Conservation (phyloP, 2,113 vertebrate species). For the Pungitius pungitius region DNA sequence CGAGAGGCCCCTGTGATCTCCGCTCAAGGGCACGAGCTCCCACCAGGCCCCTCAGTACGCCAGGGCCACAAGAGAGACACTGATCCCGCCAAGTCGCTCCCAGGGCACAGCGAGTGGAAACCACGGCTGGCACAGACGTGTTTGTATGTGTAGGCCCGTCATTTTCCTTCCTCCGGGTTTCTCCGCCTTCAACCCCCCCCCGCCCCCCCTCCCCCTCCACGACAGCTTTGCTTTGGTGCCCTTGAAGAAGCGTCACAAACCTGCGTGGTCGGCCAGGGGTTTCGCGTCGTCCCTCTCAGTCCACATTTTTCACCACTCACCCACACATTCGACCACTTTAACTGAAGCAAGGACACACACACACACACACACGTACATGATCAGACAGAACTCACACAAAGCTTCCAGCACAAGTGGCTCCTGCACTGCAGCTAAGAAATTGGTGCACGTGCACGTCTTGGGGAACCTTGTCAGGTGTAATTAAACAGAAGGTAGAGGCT, state of each 20-base stretch:
- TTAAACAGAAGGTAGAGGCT: conserved; percentile 23
- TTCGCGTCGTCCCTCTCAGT: conserved; percentile 17
- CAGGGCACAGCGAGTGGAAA: conserved; percentile 53
- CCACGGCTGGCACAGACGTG: conserved; percentile 19
- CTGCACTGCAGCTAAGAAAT: conserved; percentile 27
- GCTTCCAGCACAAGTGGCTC: conserved; percentile 39
- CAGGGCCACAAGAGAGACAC: conserved; percentile 72
- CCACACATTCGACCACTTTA: conserved; percentile 53
- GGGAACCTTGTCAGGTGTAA: conserved; percentile 26
- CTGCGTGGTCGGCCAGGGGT: conserved; percentile 28
- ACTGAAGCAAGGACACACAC: conserved; percentile 32
- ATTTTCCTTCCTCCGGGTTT: neutral
- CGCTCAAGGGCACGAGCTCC: conserved; percentile 69
- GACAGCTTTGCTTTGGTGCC: neutral
- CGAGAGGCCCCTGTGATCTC: conserved; percentile 69
- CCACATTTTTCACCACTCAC: conserved; percentile 57
- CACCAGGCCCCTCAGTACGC: too few species aligned
- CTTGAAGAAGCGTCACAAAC: conserved; percentile 6
- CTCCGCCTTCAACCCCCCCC: too few species aligned
- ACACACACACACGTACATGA: conserved; percentile 44
- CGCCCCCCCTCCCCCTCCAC: too few species aligned
- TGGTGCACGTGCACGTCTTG: conserved; percentile 1
- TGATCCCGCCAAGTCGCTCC: conserved; percentile 72
- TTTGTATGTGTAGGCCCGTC: conserved; percentile 1
- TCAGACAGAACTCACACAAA: conserved; percentile 49